A percentile compares a stretch with the other conserved stretches of the same genome.
phyloP scores from a whole-genome alignment of 2,797 vertebrate genomes.

The Coracias cyanogaster region DNA sequence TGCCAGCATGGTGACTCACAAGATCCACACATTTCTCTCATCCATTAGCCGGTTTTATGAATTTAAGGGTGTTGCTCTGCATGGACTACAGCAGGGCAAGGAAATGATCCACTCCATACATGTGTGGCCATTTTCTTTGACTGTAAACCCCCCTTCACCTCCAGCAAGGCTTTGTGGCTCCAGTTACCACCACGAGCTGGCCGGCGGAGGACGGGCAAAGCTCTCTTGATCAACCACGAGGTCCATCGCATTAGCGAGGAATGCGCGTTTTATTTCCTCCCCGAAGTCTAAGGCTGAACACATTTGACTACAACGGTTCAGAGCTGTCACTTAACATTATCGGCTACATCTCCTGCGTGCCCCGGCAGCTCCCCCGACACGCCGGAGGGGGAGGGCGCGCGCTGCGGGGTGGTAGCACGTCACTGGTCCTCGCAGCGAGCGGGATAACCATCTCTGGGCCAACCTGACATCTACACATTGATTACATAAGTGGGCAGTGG shows the following conservation, averaged over 20 bases:
- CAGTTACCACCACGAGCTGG: neutral
- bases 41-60: accelerated
- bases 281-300: constrained; percentile 47
- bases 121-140: neutral
- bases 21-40: accelerated
- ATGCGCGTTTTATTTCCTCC: neutral
- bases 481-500: constrained; percentile 84
- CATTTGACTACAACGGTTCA: constrained; percentile 4
- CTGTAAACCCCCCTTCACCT: neutral
- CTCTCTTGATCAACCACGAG: neutral
- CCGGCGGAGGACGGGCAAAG: neutral
- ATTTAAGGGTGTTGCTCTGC: neutral
- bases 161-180: constrained; percentile 12
- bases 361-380: constrained; percentile 24
- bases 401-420: constrained; percentile 79
- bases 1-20: neutral
- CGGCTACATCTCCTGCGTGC: constrained; percentile 67
- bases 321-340: constrained; percentile 76
- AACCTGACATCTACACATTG: constrained; percentile 83
- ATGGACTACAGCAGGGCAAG: neutral
- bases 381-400: neutral
- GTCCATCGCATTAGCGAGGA: neutral
- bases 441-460: constrained; percentile 78
- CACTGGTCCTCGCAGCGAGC: constrained; percentile 63
- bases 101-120: neutral